Conservation (phyloP, 2,888 invertebrate species). For the Habroteleia sp. region DNA sequence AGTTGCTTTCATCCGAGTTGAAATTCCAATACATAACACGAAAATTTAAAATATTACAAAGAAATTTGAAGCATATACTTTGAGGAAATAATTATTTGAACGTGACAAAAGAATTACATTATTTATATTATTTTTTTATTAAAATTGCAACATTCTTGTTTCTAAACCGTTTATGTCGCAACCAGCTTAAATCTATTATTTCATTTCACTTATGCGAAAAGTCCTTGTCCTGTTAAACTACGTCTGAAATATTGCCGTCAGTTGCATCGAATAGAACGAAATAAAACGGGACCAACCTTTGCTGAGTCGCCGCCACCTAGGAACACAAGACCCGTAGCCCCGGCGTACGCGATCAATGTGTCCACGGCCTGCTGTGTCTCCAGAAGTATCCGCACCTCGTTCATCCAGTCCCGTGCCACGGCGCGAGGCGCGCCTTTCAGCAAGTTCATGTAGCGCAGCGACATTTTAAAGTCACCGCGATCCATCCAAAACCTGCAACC, state of each 20-base stretch:
- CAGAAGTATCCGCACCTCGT: slow-evolving; percentile 89
- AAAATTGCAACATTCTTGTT: no score
- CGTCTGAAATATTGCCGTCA: background rate
- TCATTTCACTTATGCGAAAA: no score
- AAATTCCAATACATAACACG: no score
- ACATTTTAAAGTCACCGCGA: slow-evolving; percentile 91
- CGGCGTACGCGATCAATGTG: slow-evolving; percentile 93
- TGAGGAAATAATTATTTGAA: no score
- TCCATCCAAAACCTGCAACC: slow-evolving; percentile 90
- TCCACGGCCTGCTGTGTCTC: slow-evolving; percentile 96
- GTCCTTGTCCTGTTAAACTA: background rate
- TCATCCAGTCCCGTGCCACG: slow-evolving; percentile 93
- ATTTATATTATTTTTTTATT: no score
- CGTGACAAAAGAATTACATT: no score
- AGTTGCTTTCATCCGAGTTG: no score
- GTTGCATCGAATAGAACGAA: no score
- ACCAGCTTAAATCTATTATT: no score
- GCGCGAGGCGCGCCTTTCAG: slow-evolving; percentile 93
- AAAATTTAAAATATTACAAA: no score
- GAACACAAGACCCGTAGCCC: slow-evolving; percentile 86
- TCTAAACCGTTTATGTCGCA: no score
- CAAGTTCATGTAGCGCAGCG: slow-evolving; percentile 92
- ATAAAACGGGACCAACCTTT: slow-evolving; percentile 68
- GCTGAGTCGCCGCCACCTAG: slow-evolving; percentile 75
- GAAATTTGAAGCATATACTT: no score